Percentiles rank a stretch among this genome's conserved stretches.
Conservation (phyloP, 2,113 vertebrate genomes). For the Pycnonotus jocosus region DNA sequence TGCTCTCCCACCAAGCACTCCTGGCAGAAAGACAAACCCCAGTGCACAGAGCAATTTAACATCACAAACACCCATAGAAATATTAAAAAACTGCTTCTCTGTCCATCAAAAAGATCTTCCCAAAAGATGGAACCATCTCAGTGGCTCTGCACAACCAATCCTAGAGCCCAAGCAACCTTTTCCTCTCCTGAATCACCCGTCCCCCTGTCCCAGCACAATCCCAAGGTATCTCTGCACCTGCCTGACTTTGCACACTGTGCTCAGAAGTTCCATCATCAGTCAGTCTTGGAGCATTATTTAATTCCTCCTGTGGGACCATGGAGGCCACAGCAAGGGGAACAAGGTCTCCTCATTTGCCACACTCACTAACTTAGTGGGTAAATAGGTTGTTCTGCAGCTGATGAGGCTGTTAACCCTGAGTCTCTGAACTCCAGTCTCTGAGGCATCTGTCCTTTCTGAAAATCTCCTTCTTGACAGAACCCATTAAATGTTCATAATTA, state of each 20-base stretch:
- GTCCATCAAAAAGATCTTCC: background rate
- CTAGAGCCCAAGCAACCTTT: accelerated
- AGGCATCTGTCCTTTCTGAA: background rate
- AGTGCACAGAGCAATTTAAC: background rate
- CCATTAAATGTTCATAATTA: background rate
- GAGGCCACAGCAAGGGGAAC: background rate
- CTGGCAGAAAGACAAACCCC: background rate
- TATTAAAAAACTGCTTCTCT: background rate
- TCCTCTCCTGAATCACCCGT: background rate
- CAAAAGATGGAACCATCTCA: background rate
- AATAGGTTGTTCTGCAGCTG: background rate
- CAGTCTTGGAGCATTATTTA: background rate
- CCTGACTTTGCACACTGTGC: background rate
- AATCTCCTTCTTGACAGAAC: background rate
- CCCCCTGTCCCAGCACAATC: too few species aligned
- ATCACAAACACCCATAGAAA: background rate
- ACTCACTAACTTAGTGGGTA: background rate
- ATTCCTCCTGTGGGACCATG: accelerated
- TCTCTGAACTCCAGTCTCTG: background rate
- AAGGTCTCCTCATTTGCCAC: background rate
- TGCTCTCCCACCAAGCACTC: background rate
- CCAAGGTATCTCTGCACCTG: background rate
- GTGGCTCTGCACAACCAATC: background rate
- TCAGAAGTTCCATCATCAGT: background rate
- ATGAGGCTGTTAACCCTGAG: background rate